Conservation (phyloP, 2,113 vertebrate genomes). For the Cinclus mexicanus region DNA sequence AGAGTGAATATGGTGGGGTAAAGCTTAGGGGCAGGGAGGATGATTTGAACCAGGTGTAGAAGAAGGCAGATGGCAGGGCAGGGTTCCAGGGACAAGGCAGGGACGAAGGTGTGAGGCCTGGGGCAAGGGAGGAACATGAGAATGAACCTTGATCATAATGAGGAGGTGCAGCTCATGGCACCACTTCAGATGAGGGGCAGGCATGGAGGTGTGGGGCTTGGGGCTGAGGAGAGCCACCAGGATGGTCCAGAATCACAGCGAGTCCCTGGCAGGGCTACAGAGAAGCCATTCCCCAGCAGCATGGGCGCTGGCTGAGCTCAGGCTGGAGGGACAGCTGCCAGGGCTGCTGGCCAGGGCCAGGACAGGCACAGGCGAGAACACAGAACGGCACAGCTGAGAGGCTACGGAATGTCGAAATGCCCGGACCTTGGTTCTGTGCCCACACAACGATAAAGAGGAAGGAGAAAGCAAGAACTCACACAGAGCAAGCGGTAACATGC, state of each 20-base stretch:
- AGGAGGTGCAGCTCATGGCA: neutral
- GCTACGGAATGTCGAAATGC: neutral
- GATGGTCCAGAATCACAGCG: neutral
- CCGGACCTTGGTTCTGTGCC: neutral
- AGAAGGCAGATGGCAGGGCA: constrained; percentile 9
- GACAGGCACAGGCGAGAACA: neutral
- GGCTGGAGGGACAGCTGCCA: neutral
- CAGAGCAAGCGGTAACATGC: neutral
- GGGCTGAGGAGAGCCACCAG: neutral
- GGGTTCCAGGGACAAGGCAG: neutral
- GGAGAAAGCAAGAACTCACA: neutral
- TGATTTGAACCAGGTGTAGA: neutral
- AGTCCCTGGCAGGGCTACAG: neutral
- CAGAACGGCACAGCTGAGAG: neutral
- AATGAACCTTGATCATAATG: neutral
- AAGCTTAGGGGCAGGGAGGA: constrained; percentile 10
- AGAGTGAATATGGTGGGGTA: neutral
- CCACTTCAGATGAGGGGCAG: neutral
- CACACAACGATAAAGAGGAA: neutral
- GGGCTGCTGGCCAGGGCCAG: neutral
- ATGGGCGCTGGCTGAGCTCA: neutral
- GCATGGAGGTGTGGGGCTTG: neutral
- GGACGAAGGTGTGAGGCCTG: neutral
- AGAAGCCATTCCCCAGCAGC: neutral
- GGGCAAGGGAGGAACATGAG: constrained; percentile 14